Percentiles rank a stretch among this genome's conserved stretches.
phyloP scores from a whole-genome alignment of 2,888 invertebrate species.

The Andrena marginata region DNA sequence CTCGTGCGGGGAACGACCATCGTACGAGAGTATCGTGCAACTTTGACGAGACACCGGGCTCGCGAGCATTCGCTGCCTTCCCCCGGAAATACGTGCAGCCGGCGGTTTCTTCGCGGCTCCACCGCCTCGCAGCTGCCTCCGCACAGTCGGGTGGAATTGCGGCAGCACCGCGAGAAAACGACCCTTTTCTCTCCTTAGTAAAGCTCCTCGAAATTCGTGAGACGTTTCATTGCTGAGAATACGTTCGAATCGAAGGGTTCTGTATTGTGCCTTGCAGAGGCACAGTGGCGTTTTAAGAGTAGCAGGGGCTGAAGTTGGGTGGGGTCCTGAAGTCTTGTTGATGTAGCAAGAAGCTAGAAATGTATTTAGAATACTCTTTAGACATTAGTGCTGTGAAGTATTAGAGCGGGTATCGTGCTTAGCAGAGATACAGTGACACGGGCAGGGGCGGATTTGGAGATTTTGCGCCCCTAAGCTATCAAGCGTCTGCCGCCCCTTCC shows the following conservation, averaged over 20 bases:
- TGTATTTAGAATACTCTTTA: no score
- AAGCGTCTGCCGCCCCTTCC: no score
- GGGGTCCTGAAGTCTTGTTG: no score
- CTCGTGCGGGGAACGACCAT: slow-evolving; percentile 46
- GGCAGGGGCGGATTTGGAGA: no score
- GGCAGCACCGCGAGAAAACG: slow-evolving; percentile 33
- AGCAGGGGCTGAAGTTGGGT: no score
- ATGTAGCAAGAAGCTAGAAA: no score
- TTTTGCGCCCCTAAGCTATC: no score
- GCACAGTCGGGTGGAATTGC: slow-evolving; percentile 25
- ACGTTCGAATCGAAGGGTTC: neutral
- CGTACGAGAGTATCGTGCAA: slow-evolving; percentile 58
- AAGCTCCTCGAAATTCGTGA: slow-evolving; percentile 6
- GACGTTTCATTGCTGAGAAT: neutral
- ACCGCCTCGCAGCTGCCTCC: neutral
- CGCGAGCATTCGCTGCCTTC: slow-evolving; percentile 52
- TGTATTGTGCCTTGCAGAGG: neutral
- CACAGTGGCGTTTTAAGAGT: no score
- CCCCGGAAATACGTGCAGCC: slow-evolving; percentile 25
- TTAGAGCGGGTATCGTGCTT: no score
- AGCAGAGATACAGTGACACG: no score
- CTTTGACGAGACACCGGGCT: slow-evolving; percentile 63
- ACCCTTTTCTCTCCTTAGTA: neutral
- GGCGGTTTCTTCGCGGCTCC: slow-evolving; percentile 37
- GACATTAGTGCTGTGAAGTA: no score